A percentile compares a stretch with the other conserved stretches of the same genome.
Conservation (phyloP, 2,797 vertebrate species). For the Trichosurus vulpecula region DNA sequence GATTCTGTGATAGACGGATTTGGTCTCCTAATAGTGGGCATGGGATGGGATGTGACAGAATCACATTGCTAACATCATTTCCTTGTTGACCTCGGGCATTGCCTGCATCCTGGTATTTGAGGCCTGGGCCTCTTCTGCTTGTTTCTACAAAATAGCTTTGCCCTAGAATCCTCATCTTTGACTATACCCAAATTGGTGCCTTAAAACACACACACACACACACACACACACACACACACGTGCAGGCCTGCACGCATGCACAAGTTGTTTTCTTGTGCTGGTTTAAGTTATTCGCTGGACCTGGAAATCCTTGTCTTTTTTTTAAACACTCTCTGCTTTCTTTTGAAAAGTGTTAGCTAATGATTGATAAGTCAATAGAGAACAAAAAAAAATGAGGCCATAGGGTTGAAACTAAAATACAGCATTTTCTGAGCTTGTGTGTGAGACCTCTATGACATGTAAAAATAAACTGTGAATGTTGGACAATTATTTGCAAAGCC, state of each 20-base stretch:
- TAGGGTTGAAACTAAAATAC: conserved; percentile 44
- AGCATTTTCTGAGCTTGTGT: conserved; percentile 58
- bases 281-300: conserved; percentile 44
- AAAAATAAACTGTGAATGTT: conserved; percentile 59
- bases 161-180: not conserved
- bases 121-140: conserved; percentile 32
- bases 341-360: conserved; percentile 36
- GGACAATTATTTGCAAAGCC: conserved; percentile 41
- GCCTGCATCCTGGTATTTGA: conserved; percentile 49
- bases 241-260: conserved; percentile 45
- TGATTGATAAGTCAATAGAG: conserved; percentile 65
- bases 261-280: not conserved
- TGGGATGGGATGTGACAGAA: conserved; percentile 27
- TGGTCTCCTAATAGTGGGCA: conserved; percentile 12
- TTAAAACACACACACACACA: conserved; percentile 35
- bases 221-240: conserved; percentile 23
- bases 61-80: not conserved
- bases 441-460: conserved; percentile 18
- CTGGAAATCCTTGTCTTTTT: conserved; percentile 23
- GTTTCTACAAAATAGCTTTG: conserved; percentile 41
- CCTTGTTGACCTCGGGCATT: not conserved
- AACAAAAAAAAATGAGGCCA: conserved; percentile 52
- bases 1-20: conserved; percentile 41
- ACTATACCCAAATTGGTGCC: conserved; percentile 49
- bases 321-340: conserved; percentile 31